These are phyloP conservation scores for Cephus pulcher DNA, from an alignment of 2,888 invertebrate species.

Conservation along the genomic window DNA sequence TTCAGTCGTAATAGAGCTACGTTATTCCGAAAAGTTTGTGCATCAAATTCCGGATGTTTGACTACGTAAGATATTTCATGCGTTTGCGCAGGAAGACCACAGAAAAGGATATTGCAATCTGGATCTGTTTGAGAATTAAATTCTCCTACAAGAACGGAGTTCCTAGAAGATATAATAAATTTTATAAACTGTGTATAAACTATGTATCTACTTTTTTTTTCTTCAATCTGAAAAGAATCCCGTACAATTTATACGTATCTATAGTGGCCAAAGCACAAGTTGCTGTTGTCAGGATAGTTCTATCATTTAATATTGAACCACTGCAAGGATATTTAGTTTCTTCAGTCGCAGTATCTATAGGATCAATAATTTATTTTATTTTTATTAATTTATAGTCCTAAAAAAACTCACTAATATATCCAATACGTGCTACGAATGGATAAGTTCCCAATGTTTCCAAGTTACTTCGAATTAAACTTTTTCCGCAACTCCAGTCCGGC, in stretches of 20 bases:
- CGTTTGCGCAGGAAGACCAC: constrained; percentile 78
- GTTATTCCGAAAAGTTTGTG: constrained; percentile 71
- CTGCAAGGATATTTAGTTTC: constrained; percentile 81
- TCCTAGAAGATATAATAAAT: constrained; percentile 66
- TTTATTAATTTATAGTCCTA: constrained; percentile 11
- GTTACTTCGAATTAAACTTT: constrained; percentile 43
- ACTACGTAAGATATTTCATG: constrained; percentile 80
- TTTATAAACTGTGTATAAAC: background rate
- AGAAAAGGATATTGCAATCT: constrained; percentile 79
- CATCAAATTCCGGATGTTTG: constrained; percentile 80
- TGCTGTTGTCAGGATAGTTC: constrained; percentile 79
- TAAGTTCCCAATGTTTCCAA: constrained; percentile 72
- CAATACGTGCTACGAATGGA: constrained; percentile 82
- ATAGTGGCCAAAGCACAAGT: constrained; percentile 84
- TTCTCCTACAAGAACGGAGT: constrained; percentile 80
- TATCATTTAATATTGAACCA: constrained; percentile 76
- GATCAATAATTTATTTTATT: constrained; percentile 19
- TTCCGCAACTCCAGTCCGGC: constrained; percentile 43
- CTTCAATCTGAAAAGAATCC: constrained; percentile 32
- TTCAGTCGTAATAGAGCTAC: constrained; percentile 80
- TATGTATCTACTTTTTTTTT: constrained; percentile 8
- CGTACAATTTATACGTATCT: constrained; percentile 81
- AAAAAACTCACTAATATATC: constrained; percentile 76
- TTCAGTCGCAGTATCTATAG: constrained; percentile 75
- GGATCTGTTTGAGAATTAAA: constrained; percentile 79